Conservation (phyloP, 2,797 vertebrate genomes). For the Chiroxiphia lanceolata region DNA sequence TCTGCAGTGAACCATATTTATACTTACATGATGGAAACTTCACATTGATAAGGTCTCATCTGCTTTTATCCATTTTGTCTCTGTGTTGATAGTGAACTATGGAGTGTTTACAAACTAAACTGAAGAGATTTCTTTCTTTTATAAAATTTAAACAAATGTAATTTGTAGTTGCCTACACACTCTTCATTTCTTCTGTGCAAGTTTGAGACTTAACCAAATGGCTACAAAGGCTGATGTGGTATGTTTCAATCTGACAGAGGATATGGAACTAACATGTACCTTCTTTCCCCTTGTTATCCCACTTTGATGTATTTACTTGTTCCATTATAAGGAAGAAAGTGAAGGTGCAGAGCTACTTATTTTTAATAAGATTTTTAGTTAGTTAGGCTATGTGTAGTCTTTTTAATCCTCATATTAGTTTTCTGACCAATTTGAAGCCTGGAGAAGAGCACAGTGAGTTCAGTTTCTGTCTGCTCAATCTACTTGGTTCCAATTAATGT, state of each 20-base stretch:
- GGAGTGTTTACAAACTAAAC: background rate
- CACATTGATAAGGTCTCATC: background rate
- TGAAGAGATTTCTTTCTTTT: background rate
- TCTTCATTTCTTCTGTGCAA: rapidly evolving
- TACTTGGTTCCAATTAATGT: background rate
- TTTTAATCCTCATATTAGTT: background rate
- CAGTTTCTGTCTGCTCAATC: background rate
- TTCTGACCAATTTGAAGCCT: background rate
- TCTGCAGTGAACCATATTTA: background rate
- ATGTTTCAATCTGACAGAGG: background rate
- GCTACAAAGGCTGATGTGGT: background rate
- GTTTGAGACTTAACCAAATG: background rate
- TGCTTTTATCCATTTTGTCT: background rate
- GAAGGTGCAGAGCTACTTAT: background rate
- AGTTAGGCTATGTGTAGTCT: background rate
- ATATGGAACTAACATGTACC: background rate
- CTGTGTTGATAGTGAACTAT: background rate
- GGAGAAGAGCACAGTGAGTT: background rate
- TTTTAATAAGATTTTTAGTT: background rate
- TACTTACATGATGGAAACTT: background rate
- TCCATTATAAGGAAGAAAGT: background rate
- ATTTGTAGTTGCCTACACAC: background rate
- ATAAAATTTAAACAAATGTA: background rate
- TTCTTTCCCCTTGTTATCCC: rapidly evolving
- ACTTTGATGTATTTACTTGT: background rate